These are phyloP conservation scores for Patella ulyssiponensis DNA, from an alignment of 2,888 invertebrate species.

Conservation along the genomic window DNA sequence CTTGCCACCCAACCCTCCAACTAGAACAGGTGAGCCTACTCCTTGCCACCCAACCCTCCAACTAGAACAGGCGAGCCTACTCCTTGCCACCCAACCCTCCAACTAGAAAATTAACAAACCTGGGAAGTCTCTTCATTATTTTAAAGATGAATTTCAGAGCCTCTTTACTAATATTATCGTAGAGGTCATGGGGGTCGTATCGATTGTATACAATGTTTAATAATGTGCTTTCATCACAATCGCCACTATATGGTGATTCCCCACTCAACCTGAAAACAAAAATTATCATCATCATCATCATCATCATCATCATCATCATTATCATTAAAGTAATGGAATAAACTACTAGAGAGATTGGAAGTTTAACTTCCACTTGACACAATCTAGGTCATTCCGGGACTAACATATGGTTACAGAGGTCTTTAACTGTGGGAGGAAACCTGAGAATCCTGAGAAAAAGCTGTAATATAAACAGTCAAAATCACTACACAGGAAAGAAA, in stretches of 20 bases:
- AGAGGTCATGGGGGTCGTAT: constrained; percentile 93
- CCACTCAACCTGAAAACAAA: constrained; percentile 83
- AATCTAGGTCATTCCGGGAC: too few species aligned
- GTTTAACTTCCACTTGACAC: too few species aligned
- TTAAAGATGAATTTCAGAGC: constrained; percentile 94
- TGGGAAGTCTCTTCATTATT: constrained; percentile 92
- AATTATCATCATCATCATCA: neutral
- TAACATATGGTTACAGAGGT: too few species aligned
- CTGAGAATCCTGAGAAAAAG: too few species aligned
- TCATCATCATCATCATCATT: neutral
- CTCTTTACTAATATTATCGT: constrained; percentile 94
- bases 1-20: too few species aligned
- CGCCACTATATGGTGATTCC: constrained; percentile 90
- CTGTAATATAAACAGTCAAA: too few species aligned
- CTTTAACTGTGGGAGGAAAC: too few species aligned
- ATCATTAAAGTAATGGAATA: neutral
- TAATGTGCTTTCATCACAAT: constrained; percentile 85
- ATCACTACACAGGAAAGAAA: too few species aligned
- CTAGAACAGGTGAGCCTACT: too few species aligned
- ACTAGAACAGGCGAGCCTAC: too few species aligned
- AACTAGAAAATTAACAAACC: constrained; percentile 74
- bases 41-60: too few species aligned
- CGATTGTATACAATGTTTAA: constrained; percentile 90
- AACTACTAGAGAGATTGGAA: neutral
- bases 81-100: too few species aligned